phyloP scores from a whole-genome alignment of 2,113 vertebrate species.

The Nansenia antarctica region DNA sequence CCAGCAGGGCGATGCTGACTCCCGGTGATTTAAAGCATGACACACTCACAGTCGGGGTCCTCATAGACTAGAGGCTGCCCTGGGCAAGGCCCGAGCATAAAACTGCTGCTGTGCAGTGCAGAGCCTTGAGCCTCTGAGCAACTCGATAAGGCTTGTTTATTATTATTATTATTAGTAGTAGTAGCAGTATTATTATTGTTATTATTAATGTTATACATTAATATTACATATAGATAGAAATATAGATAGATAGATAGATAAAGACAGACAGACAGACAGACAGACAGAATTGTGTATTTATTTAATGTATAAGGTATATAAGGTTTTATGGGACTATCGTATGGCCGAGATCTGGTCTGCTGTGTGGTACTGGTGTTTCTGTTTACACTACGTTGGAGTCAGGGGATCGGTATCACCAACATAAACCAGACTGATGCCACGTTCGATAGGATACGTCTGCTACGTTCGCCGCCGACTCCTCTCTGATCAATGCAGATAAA shows the following conservation, averaged over 20 bases:
- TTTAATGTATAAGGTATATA: no score
- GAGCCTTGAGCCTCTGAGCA: no score
- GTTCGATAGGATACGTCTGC: not conserved
- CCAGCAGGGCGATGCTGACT: not conserved
- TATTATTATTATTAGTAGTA: no score
- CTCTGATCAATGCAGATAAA: not conserved
- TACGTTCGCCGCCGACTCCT: not conserved
- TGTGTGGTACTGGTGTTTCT: not conserved
- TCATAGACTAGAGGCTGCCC: not conserved
- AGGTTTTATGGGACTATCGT: no score
- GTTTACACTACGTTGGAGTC: slow-evolving; percentile 7
- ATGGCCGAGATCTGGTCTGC: not conserved
- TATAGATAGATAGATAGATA: no score
- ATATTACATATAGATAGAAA: no score
- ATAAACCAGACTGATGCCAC: slow-evolving; percentile 8
- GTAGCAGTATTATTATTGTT: no score
- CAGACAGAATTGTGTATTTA: no score
- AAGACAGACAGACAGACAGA: no score
- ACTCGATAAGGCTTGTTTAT: no score
- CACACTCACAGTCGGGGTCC: not conserved
- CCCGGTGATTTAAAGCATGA: slow-evolving; percentile 22
- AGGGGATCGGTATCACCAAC: not conserved
- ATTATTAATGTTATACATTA: no score
- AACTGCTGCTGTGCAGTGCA: slow-evolving; percentile 1
- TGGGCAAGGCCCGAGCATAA: slow-evolving; percentile 5